Conservation (phyloP, 2,113 vertebrate genomes). For the Sinocyclocheilus maitianheensis region DNA sequence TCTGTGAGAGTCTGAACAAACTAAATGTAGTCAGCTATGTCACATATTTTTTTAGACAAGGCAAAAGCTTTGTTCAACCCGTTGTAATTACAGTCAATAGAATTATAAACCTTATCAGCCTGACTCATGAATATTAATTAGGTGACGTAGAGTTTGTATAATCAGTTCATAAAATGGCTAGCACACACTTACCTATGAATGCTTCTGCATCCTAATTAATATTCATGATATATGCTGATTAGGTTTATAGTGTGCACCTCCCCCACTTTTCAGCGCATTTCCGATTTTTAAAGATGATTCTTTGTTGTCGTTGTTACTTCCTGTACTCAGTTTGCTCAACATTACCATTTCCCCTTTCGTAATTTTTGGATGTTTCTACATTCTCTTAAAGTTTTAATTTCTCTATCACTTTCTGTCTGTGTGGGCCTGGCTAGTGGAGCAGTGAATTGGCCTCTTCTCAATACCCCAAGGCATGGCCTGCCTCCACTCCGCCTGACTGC, state of each 20-base stretch:
- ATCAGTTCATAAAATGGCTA: not conserved
- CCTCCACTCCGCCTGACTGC: constrained; percentile 42
- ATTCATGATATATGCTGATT: not conserved
- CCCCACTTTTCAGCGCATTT: not conserved
- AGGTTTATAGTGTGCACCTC: not conserved
- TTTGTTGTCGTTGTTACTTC: no score
- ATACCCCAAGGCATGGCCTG: constrained; percentile 40
- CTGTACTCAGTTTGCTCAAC: not conserved
- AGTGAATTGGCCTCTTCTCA: constrained; percentile 46
- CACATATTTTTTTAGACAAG: no score
- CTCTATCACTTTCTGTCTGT: constrained; percentile 34
- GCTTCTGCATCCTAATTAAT: not conserved
- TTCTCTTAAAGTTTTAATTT: constrained; percentile 7
- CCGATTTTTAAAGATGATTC: not conserved
- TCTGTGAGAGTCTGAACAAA: not conserved
- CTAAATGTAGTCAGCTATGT: not conserved
- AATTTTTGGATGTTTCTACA: not conserved
- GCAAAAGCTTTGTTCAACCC: not conserved
- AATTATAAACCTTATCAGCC: not conserved
- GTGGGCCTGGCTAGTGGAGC: constrained; percentile 43
- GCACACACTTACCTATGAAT: not conserved
- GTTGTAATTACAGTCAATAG: not conserved
- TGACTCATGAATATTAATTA: not conserved
- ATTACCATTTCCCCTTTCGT: not conserved
- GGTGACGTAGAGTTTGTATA: not conserved